phyloP scores from a whole-genome alignment of 2,888 invertebrate genomes.

The Luffia ferchaultella region DNA sequence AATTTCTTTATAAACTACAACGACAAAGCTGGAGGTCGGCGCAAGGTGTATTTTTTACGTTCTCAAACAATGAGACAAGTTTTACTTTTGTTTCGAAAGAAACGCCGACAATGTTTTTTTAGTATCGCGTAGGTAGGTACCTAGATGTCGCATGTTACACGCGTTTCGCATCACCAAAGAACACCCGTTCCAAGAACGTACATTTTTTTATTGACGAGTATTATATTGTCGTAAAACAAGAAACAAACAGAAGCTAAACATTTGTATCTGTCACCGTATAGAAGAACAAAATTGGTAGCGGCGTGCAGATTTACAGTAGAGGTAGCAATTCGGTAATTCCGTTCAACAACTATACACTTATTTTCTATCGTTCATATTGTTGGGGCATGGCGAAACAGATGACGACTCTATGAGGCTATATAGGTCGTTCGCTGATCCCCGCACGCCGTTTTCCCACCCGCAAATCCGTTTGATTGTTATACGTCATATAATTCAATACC shows the following conservation, averaged over 20 bases:
- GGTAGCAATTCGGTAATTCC: no score
- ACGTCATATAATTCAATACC: no score
- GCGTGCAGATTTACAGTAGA: no score
- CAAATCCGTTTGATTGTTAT: no score
- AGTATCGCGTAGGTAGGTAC: neutral
- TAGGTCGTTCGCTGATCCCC: no score
- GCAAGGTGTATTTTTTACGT: conserved; percentile 47
- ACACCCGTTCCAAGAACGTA: neutral
- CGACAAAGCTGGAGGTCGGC: conserved; percentile 30
- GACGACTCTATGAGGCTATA: no score
- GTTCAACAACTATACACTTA: no score
- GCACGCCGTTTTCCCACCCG: no score
- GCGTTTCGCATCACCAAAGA: neutral
- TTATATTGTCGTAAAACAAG: neutral
- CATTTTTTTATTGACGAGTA: neutral
- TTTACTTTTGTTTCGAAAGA: conserved; percentile 41
- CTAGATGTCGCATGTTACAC: neutral
- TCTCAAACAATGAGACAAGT: conserved; percentile 9
- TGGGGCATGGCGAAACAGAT: no score
- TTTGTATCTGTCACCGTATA: neutral
- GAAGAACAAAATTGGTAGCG: no score
- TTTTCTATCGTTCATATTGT: no score
- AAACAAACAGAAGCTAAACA: neutral
- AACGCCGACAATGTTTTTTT: conserved; percentile 24
- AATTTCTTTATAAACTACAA: conserved; percentile 56